These are phyloP conservation scores for Rhodophaea formosa DNA, from an alignment of 2,888 invertebrate genomes.

Conservation along the genomic window DNA sequence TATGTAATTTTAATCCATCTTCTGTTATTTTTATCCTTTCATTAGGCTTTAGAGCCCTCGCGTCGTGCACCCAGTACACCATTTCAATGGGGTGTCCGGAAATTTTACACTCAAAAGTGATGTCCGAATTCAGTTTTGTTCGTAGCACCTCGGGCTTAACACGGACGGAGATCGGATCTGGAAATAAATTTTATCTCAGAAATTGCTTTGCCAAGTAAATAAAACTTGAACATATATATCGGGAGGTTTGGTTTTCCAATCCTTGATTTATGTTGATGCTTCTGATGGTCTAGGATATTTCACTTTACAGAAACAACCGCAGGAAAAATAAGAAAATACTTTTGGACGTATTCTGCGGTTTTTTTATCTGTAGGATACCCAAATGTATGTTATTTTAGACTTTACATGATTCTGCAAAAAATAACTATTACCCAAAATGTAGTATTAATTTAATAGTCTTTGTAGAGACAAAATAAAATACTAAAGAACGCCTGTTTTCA, in stretches of 20 bases:
- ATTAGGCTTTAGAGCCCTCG: constrained; percentile 81
- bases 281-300: background rate
- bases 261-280: constrained; percentile 1
- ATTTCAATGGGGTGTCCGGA: constrained; percentile 92
- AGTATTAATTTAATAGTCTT: no score
- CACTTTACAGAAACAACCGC: background rate
- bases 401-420: no score
- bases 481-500: no score
- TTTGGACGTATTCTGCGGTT: background rate
- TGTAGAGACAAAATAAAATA: no score
- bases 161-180: constrained; percentile 90
- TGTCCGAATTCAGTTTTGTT: constrained; percentile 91
- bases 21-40: constrained; percentile 80
- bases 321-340: no score
- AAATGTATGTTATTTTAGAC: no score
- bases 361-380: no score
- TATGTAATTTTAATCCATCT: constrained; percentile 76
- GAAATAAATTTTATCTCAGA: constrained; percentile 11
- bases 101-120: constrained; percentile 92
- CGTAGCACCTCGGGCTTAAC: constrained; percentile 89
- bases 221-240: constrained; percentile 4
- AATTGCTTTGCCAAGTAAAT: constrained; percentile 13
- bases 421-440: no score
- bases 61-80: constrained; percentile 91
- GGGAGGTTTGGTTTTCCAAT: background rate